Conservation (phyloP, 2,888 invertebrate species). For the Tanypteryx hageni region DNA sequence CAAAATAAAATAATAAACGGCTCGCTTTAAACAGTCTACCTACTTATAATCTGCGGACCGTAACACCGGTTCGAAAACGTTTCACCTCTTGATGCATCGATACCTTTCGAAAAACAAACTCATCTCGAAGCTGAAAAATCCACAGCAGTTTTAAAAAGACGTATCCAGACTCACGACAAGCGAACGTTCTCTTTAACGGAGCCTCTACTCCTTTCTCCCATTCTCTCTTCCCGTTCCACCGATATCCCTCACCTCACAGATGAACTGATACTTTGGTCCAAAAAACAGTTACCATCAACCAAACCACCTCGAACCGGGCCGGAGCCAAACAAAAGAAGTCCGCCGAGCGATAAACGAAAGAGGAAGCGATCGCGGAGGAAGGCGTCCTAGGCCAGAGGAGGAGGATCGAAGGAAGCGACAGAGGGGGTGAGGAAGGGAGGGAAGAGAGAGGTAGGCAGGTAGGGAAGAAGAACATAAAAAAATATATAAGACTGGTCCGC, state of each 20-base stretch:
- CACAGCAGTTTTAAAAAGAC: neutral
- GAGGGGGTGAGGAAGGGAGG: neutral
- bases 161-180: neutral
- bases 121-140: conserved; percentile 31
- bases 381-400: neutral
- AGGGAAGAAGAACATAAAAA: neutral
- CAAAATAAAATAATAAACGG: too few species aligned
- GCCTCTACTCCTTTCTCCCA: neutral
- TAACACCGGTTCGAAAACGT: too few species aligned
- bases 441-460: neutral
- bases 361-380: conserved; percentile 31
- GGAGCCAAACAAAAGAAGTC: conserved; percentile 39
- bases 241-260: neutral
- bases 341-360: conserved; percentile 48
- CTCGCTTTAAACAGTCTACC: too few species aligned
- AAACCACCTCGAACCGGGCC: neutral
- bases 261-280: neutral
- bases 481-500: neutral
- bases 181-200: conserved; percentile 8
- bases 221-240: neutral
- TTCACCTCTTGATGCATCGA: too few species aligned
- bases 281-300: conserved; percentile 15
- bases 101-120: neutral
- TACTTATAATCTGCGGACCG: too few species aligned
- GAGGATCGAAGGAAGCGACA: neutral